These are phyloP conservation scores for Hassar affinis DNA, from an alignment of 2,113 vertebrate genomes.

Conservation along the genomic window DNA sequence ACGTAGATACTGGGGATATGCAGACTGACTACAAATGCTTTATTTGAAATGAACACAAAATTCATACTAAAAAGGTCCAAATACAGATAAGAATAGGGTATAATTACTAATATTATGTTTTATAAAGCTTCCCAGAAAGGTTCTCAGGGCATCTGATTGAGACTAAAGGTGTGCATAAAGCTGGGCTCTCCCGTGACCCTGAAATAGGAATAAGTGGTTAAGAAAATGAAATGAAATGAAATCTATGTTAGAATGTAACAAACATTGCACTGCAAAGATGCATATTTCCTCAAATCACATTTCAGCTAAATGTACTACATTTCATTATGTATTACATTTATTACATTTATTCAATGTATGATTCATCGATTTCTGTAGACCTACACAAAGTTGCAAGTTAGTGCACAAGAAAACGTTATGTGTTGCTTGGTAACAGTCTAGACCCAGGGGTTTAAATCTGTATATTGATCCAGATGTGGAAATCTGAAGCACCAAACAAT, in stretches of 20 bases:
- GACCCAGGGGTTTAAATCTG: neutral
- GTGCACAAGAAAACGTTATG: no score
- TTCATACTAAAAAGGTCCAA: neutral
- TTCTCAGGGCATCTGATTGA: neutral
- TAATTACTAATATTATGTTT: neutral
- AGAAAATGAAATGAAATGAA: no score
- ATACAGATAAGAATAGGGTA: neutral
- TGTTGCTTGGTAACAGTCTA: no score
- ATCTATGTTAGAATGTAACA: no score
- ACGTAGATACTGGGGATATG: neutral
- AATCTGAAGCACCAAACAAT: neutral
- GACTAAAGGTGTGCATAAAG: neutral
- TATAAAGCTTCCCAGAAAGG: neutral
- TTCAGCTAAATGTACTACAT: no score
- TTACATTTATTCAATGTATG: no score
- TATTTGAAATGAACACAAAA: neutral
- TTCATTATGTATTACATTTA: no score
- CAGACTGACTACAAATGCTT: neutral
- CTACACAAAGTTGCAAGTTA: no score
- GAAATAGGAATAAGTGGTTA: no score
- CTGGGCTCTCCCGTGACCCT: neutral
- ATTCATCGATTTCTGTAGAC: no score
- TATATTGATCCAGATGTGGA: neutral
- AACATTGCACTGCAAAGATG: no score
- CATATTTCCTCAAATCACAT: no score